Conservation (phyloP, 2,797 vertebrate species). For the Apogon hyalosoma region DNA sequence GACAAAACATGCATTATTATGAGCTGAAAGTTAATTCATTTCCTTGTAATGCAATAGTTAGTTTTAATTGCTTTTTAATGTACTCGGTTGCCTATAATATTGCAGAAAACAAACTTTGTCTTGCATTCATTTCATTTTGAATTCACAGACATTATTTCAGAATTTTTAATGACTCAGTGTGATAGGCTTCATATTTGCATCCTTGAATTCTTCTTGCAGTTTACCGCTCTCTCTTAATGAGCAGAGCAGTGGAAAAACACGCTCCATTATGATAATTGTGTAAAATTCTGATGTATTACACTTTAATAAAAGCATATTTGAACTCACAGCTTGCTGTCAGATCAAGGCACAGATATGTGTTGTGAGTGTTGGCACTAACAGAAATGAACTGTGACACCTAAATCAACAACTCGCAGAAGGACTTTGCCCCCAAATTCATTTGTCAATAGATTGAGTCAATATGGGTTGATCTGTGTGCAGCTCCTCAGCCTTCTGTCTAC, state of each 20-base stretch:
- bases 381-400: constrained; percentile 87
- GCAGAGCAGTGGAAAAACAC: constrained; percentile 41
- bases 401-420: constrained; percentile 87
- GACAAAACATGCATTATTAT: constrained; percentile 77
- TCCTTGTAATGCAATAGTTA: constrained; percentile 83
- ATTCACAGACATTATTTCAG: constrained; percentile 63
- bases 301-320: constrained; percentile 78
- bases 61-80: constrained; percentile 87
- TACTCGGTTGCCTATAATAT: constrained; percentile 78
- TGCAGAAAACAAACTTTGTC: constrained; percentile 79
- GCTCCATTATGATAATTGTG: constrained; percentile 54
- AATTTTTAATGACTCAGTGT: constrained; percentile 59
- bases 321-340: constrained; percentile 86
- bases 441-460: constrained; percentile 89
- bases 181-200: constrained; percentile 48
- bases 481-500: constrained; percentile 79
- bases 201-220: constrained; percentile 21
- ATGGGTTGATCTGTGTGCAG: constrained; percentile 82
- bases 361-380: constrained; percentile 83
- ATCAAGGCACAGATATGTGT: constrained; percentile 81
- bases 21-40: constrained; percentile 77
- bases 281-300: constrained; percentile 52
- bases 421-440: constrained; percentile 87
- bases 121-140: constrained; percentile 75
- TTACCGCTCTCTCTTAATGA: constrained; percentile 56